Evolutionary conservation across 2,888 invertebrate genomes (phyloP).

Genomic region (Aleiodes testaceus): DNA sequence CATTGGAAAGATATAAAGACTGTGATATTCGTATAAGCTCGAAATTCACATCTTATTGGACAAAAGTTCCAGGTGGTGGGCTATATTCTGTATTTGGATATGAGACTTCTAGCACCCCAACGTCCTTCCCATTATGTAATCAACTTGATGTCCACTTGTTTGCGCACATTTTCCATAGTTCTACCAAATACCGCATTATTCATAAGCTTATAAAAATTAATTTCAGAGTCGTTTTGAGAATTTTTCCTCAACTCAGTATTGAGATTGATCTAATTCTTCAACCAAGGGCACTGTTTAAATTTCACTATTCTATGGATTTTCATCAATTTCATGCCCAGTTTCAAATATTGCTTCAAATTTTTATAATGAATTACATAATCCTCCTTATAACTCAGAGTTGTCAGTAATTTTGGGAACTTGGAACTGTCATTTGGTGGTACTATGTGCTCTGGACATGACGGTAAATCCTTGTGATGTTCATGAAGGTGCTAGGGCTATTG

Average conservation of each 20-base stretch:
- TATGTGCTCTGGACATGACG: no score
- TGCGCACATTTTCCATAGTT: constrained; percentile 69
- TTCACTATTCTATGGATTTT: constrained; percentile 60
- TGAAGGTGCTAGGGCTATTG: no score
- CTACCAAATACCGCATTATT: constrained; percentile 68
- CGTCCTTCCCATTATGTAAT: constrained; percentile 54
- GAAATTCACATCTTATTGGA: neutral
- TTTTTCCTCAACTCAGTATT: constrained; percentile 62
- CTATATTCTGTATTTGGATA: constrained; percentile 49
- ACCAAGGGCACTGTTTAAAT: constrained; percentile 62
- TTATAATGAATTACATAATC: constrained; percentile 63
- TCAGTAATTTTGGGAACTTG: no score
- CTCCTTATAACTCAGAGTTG: no score
- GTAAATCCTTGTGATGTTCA: no score
- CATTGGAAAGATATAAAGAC: neutral
- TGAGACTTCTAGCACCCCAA: constrained; percentile 59
- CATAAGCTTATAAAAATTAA: constrained; percentile 67
- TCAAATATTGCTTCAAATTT: constrained; percentile 60
- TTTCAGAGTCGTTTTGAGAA: constrained; percentile 63
- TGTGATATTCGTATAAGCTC: constrained; percentile 4
- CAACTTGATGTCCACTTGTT: constrained; percentile 63
- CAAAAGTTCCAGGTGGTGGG: neutral
- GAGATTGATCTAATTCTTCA: constrained; percentile 54
- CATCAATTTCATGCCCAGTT: constrained; percentile 53
- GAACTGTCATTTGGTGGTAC: no score